These are phyloP conservation scores for Sinopyrophorus schimmeli DNA, from an alignment of 2,888 invertebrate genomes.

Conservation along the genomic window DNA sequence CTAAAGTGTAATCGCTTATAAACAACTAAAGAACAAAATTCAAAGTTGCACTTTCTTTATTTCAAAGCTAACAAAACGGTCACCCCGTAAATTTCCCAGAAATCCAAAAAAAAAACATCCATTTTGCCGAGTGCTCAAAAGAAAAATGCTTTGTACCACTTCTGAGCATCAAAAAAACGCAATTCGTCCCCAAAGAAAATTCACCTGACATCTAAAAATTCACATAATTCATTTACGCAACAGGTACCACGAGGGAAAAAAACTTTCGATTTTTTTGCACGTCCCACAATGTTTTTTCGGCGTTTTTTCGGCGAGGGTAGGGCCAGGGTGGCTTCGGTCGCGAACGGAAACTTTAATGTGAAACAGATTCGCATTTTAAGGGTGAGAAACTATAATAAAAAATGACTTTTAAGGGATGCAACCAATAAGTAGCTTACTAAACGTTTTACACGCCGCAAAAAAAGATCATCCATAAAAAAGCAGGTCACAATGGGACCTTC, in stretches of 20 bases:
- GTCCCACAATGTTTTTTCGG: conserved; percentile 15
- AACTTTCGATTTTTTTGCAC: conserved; percentile 11
- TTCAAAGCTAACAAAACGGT: too few relatives aligned
- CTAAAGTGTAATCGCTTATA: too few relatives aligned
- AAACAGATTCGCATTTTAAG: conserved; percentile 35
- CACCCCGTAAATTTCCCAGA: too few relatives aligned
- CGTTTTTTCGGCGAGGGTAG: background rate
- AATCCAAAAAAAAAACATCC: too few relatives aligned
- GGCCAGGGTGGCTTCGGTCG: background rate
- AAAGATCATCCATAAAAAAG: conserved; percentile 45
- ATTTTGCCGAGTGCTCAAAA: too few relatives aligned
- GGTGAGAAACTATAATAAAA: conserved; percentile 46
- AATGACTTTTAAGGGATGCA: conserved; percentile 46
- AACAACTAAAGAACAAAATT: too few relatives aligned
- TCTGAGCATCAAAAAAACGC: too few relatives aligned
- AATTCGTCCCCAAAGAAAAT: too few relatives aligned
- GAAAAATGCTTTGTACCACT: too few relatives aligned
- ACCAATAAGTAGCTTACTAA: conserved; percentile 50
- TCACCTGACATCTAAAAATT: conserved; percentile 18
- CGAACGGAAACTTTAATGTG: conserved; percentile 12
- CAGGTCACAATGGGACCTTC: conserved; percentile 30
- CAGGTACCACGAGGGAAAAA: conserved; percentile 23
- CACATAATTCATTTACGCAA: conserved; percentile 19
- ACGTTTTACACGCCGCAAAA: conserved; percentile 52
- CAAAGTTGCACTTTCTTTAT: too few relatives aligned